Percentiles rank a stretch among this genome's conserved stretches.
These are phyloP conservation scores for Nebria brevicollis DNA, from an alignment of 2,888 invertebrate species.

Conservation along the genomic window DNA sequence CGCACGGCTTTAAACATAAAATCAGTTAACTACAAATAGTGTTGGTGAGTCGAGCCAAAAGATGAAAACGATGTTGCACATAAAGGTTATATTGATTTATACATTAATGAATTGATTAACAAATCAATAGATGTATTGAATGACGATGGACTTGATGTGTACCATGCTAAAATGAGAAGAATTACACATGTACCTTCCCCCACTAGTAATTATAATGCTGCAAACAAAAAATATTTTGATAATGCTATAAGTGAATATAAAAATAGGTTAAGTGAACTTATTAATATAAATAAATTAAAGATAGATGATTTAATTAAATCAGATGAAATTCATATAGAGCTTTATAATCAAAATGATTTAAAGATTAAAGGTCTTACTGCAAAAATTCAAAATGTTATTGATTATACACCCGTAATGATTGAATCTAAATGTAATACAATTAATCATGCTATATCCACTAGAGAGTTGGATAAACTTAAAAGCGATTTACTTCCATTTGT, in stretches of 20 bases:
- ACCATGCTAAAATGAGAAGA: not conserved
- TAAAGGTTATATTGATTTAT: constrained; percentile 8
- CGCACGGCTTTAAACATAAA: too few relatives aligned
- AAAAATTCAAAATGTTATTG: constrained; percentile 31
- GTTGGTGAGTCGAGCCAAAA: too few relatives aligned
- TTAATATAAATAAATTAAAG: too few relatives aligned
- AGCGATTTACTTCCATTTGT: too few relatives aligned
- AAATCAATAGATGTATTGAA: constrained; percentile 15
- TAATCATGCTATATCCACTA: too few relatives aligned
- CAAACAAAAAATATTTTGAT: not conserved
- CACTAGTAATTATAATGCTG: not conserved
- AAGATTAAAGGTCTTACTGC: not conserved
- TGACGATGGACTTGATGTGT: not conserved
- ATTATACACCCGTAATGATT: constrained; percentile 12
- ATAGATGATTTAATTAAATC: not conserved
- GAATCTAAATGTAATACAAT: too few relatives aligned
- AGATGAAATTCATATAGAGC: not conserved
- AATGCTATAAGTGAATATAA: not conserved
- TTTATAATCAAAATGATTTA: not conserved
- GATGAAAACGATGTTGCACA: too few relatives aligned
- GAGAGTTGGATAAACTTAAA: too few relatives aligned
- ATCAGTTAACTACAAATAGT: too few relatives aligned
- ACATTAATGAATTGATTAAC: not conserved
- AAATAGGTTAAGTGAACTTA: not conserved
- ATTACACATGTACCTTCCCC: not conserved